Evolutionary conservation across 2,888 invertebrate genomes (phyloP).

Genomic region (Crematogaster levior): DNA sequence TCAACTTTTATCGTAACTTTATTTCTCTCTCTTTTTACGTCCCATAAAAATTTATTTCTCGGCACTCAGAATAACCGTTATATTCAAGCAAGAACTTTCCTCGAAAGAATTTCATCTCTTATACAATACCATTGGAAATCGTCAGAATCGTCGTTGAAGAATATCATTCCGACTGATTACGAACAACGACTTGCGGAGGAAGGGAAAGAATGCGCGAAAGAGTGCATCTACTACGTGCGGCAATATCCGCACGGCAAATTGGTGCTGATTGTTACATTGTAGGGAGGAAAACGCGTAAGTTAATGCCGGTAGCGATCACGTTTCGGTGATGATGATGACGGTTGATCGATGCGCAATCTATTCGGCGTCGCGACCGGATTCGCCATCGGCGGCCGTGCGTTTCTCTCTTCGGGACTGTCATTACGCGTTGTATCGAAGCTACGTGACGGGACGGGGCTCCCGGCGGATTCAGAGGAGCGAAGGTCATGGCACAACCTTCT

Average conservation of each 20-base stretch:
- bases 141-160: neutral
- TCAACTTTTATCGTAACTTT: neutral
- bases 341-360: slow-evolving; percentile 64
- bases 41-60: neutral
- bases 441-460: slow-evolving; percentile 59
- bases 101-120: neutral
- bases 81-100: neutral
- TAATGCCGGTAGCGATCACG: slow-evolving; percentile 76
- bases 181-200: neutral
- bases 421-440: slow-evolving; percentile 61
- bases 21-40: neutral
- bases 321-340: slow-evolving; percentile 68
- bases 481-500: slow-evolving; percentile 56
- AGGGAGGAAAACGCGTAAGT: slow-evolving; percentile 48
- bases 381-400: slow-evolving; percentile 22
- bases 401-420: slow-evolving; percentile 54
- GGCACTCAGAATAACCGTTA: neutral
- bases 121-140: neutral
- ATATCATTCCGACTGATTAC: slow-evolving; percentile 26
- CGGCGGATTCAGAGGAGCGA: slow-evolving; percentile 50
- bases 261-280: slow-evolving; percentile 57
- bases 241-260: slow-evolving; percentile 65
- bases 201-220: slow-evolving; percentile 1
- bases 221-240: slow-evolving; percentile 19
- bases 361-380: slow-evolving; percentile 61